Percentiles rank a stretch among this genome's conserved stretches.
phyloP scores from a whole-genome alignment of 2,113 vertebrate genomes.

The Siniperca knerii region DNA sequence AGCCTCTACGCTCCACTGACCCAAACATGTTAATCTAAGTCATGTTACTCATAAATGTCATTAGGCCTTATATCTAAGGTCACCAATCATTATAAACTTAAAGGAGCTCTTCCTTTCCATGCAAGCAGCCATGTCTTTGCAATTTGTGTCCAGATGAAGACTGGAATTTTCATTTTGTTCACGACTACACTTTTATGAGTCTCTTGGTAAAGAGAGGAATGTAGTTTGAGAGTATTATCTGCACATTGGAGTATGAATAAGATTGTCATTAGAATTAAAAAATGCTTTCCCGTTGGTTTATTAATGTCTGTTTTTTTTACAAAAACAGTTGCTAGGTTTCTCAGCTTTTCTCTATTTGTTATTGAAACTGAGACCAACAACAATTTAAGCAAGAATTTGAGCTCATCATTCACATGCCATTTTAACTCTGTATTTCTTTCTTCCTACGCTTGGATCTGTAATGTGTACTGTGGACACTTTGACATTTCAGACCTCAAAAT shows the following conservation, averaged over 20 bases:
- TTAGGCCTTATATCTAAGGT: conserved; percentile 66
- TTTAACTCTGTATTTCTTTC: conserved; percentile 17
- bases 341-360: neutral
- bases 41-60: conserved; percentile 77
- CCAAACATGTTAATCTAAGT: conserved; percentile 76
- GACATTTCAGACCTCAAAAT: conserved; percentile 59
- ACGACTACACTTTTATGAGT: neutral
- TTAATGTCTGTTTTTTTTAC: neutral
- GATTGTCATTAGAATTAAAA: neutral
- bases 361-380: neutral
- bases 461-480: conserved; percentile 40
- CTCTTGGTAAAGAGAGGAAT: neutral
- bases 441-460: conserved; percentile 26
- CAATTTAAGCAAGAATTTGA: neutral
- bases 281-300: neutral
- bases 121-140: conserved; percentile 45
- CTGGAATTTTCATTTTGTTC: conserved; percentile 31
- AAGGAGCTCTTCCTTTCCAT: conserved; percentile 47
- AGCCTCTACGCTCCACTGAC: conserved; percentile 32
- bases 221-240: conserved; percentile 1
- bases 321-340: neutral
- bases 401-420: conserved; percentile 12
- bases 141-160: conserved; percentile 53
- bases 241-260: neutral
- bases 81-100: conserved; percentile 66